Base-by-base conservation (phyloP, 2,888 invertebrate genomes). In the Ypsolopha sequella region DNA sequence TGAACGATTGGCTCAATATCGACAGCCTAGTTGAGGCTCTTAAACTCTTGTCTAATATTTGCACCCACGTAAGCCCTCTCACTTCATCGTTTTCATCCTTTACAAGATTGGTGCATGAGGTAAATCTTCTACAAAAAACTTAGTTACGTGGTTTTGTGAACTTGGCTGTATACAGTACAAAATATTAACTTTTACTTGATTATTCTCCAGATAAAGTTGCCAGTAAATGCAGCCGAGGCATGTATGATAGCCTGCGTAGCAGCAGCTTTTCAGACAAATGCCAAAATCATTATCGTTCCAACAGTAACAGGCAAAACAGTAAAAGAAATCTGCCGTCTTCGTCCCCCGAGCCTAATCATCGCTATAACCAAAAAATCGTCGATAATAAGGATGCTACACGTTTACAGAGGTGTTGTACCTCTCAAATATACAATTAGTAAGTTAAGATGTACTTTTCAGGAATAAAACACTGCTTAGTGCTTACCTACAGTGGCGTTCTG, bases 321-420 rank as follows among this genome's bases (percentile, higher is more conserved):
- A 3, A 84, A 86, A 57, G 70, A 88, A 48, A 75, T 92, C 44
- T 87, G 90, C 33, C 87, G 88, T 53, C 88, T 91, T 66, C 76
- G 88, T 43, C 92, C 93, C 0, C 80, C 89, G 24, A 90, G 91
- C 58, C 88, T 92, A 6, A 86, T 93, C 52, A 73, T 93, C 41
- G 89, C 92, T 0, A 87, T 94, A 52, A 91, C 91, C 38, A 82
- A 90, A 6, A 77, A 85, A 50, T 75, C 74, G 0, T 80, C 77
- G 39, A 84, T 88, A 1, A 88, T 90, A 0, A 76, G 91, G 41
- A 87, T 89, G 59, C 76, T 93, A 45, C 89, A 90, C 58, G 71
- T 90, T 3, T 91, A 87, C 67, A 78, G 91, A 55, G 89, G 90
- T 43, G 73, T 91, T 48, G 80, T 90, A 56, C 90, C 93, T 0